These are phyloP conservation scores for Strigamia crassipes DNA, from an alignment of 2,888 invertebrate species.

Conservation along the genomic window DNA sequence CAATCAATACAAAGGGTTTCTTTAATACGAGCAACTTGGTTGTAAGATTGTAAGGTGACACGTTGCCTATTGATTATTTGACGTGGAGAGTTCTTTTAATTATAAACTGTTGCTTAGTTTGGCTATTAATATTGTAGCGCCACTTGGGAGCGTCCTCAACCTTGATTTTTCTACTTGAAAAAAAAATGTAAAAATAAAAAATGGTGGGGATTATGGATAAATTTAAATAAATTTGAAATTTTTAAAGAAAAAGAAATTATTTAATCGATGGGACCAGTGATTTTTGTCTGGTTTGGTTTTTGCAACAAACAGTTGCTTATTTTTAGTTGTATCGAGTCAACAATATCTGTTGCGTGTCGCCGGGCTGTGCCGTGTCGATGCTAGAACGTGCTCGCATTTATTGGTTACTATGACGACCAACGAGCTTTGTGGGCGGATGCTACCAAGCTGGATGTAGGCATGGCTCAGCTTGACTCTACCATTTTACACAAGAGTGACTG, in stretches of 20 bases:
- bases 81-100: background rate
- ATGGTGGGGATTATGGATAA: no score
- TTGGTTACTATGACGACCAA: conserved; percentile 35
- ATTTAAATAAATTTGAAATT: no score
- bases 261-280: no score
- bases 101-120: background rate
- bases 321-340: background rate
- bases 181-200: background rate
- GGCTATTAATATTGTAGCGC: background rate
- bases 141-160: conserved; percentile 9
- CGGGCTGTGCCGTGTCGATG: background rate
- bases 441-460: conserved; percentile 33
- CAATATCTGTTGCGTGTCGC: conserved; percentile 28
- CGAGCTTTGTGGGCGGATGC: conserved; percentile 39
- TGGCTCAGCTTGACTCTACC: conserved; percentile 13
- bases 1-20: conserved; percentile 13
- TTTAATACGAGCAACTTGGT: background rate
- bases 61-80: conserved; percentile 25
- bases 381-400: background rate
- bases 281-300: no score
- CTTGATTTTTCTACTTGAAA: background rate
- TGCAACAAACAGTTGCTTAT: no score
- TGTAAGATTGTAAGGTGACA: conserved; percentile 22
- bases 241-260: no score
- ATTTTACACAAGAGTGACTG: conserved; percentile 26